These are phyloP conservation scores for Agrochola macilenta DNA, from an alignment of 2,888 invertebrate species.

Conservation along the genomic window DNA sequence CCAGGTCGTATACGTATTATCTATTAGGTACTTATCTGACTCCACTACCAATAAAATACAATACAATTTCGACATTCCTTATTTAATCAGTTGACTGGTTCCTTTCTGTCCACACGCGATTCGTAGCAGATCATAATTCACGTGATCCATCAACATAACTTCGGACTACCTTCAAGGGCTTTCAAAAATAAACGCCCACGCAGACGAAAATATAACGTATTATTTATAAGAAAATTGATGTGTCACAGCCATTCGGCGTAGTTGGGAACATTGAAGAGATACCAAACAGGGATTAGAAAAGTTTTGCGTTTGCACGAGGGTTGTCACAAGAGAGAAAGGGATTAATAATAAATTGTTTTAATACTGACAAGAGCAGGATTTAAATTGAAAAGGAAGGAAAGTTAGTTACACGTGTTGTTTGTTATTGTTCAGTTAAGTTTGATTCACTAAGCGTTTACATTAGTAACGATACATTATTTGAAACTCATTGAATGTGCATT, in stretches of 20 bases:
- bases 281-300: constrained; percentile 58
- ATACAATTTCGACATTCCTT: not conserved
- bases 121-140: not conserved
- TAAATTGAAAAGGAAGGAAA: not conserved
- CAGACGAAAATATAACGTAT: constrained; percentile 35
- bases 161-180: constrained; percentile 15
- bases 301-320: constrained; percentile 51
- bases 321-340: constrained; percentile 12
- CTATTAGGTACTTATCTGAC: not conserved
- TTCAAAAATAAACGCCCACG: constrained; percentile 36
- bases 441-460: not conserved
- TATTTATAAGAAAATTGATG: constrained; percentile 63
- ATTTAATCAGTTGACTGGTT: not conserved
- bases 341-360: not conserved
- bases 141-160: constrained; percentile 26
- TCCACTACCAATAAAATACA: not conserved
- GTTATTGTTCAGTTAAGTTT: not conserved
- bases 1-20: too few relatives aligned
- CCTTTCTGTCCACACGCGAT: not conserved
- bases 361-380: not conserved
- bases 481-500: too few relatives aligned
- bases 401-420: too few relatives aligned
- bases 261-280: constrained; percentile 52
- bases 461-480: too few relatives aligned
- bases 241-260: constrained; percentile 59